These are phyloP conservation scores for Scaptodrosophila lebanonensis DNA, from an alignment of 1,140 invertebrate genomes.

Conservation along the genomic window DNA sequence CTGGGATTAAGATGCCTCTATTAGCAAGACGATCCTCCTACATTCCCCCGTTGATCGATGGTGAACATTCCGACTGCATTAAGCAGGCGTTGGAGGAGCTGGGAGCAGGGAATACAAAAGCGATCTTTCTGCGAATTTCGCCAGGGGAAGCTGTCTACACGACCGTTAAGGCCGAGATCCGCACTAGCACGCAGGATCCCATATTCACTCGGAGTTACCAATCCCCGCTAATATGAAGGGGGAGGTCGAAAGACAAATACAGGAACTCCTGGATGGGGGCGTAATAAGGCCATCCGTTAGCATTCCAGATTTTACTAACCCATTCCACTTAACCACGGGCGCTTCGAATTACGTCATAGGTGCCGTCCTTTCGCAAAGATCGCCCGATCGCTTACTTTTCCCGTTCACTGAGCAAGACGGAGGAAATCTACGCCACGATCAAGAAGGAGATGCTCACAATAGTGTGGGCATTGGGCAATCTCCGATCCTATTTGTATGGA, in stretches of 20 bases:
- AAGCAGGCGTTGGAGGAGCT: no score
- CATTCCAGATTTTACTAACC: neutral
- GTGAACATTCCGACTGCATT: no score
- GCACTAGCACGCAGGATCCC: neutral
- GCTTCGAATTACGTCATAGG: no score
- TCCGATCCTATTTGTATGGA: slow-evolving; percentile 58
- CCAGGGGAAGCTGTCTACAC: no score
- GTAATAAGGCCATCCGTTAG: no score
- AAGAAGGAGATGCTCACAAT: slow-evolving; percentile 70
- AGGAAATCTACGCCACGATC: slow-evolving; percentile 43
- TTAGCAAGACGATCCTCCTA: no score
- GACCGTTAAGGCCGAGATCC: neutral
- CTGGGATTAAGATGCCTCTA: no score
- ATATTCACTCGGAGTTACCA: neutral
- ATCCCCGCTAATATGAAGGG: neutral
- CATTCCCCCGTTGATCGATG: no score
- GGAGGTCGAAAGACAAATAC: neutral
- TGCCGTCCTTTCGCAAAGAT: slow-evolving; percentile 58
- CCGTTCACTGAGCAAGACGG: slow-evolving; percentile 37
- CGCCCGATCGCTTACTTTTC: slow-evolving; percentile 49
- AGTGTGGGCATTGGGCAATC: slow-evolving; percentile 74
- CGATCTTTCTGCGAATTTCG: no score
- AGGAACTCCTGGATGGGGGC: neutral
- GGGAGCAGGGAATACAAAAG: no score
- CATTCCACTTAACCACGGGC: no score